phyloP scores from a whole-genome alignment of 2,888 invertebrate species.

The Liopterus haemorrhoidalis region DNA sequence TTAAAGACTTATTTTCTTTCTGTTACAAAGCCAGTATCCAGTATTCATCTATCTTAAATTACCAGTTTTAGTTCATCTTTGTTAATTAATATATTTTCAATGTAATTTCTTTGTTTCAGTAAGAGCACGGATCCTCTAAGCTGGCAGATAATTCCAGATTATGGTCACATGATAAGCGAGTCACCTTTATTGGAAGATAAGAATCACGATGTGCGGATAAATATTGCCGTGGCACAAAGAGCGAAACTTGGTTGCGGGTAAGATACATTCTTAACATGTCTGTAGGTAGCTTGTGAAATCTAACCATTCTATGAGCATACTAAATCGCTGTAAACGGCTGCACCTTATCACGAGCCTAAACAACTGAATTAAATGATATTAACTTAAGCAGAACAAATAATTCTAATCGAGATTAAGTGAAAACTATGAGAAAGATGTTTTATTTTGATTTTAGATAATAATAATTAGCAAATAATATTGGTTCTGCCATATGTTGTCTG shows the following conservation, averaged over 20 bases:
- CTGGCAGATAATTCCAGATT: slow-evolving; percentile 72
- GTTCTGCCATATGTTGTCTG: too few relatives aligned
- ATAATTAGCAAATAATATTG: too few relatives aligned
- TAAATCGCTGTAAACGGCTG: slow-evolving; percentile 2
- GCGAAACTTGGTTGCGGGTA: slow-evolving; percentile 81
- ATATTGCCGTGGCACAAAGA: slow-evolving; percentile 73
- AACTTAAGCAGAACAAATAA: background rate
- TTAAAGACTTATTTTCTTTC: too few relatives aligned
- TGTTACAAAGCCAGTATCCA: too few relatives aligned
- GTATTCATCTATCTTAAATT: too few relatives aligned
- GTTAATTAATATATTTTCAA: slow-evolving; percentile 26
- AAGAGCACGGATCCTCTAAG: slow-evolving; percentile 70
- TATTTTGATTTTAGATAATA: too few relatives aligned
- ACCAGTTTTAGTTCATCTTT: slow-evolving; percentile 6
- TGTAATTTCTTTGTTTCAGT: slow-evolving; percentile 45
- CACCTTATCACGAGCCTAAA: background rate
- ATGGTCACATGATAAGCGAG: slow-evolving; percentile 48
- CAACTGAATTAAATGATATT: background rate
- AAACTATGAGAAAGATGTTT: background rate
- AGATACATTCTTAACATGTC: slow-evolving; percentile 34
- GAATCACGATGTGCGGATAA: slow-evolving; percentile 63
- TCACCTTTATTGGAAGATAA: slow-evolving; percentile 53
- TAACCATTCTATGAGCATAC: slow-evolving; percentile 6
- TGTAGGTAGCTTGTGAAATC: slow-evolving; percentile 12
- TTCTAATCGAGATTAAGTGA: background rate